Base-by-base conservation (phyloP, 2,888 invertebrate species). In the Sarcophaga subvicina region DNA sequence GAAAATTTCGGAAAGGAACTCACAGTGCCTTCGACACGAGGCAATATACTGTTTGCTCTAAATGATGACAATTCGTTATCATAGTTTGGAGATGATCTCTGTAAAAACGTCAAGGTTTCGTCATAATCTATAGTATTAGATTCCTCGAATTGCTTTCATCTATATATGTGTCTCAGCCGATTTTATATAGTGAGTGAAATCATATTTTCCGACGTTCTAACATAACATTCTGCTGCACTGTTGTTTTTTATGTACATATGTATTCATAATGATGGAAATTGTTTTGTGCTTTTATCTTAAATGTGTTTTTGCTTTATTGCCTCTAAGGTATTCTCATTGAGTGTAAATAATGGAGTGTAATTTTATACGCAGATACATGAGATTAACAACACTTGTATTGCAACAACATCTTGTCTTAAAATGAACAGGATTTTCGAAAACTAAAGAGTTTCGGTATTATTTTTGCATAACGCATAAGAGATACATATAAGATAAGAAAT, bases 361-460 rank as follows among this genome's bases (percentile, higher is more conserved):
- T 54, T 17, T 54, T 11, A 17, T 63, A 17, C 17, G 47, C 17
- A 62, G 63, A 14, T 63, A 63, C 63, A 25, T 64, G 63, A 25
- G 17, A 54, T 4, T 54, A 54, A 75, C 45, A 73, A n/a, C 22
- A 67, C 54, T 77, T 77, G 76, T 77, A 54, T 64, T n/a, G 54
- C 17, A 66, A 66, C 64, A 76, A 54, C 17, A 54, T 54, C 4
- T 54, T 14, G 54, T 17, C 54, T 2, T 4, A 54, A 54, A 54
- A 54, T 54, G 17, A 54, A 54, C 4, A 14, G 0, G 3, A 49
- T 49, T 14, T 49, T 49, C 49, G 14, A 49, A 49, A 49, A 12
- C 14, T 6, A 14, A 54, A 54, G 54, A 1, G 2, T 54, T 14
- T 54, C 14, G 11, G 4, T 54, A 17, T 54, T 54, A 54, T 54